Percentiles rank a stretch among this genome's conserved stretches.
Evolutionary conservation across 2,888 invertebrate genomes (phyloP).

Genomic region (Nomada flava): DNA sequence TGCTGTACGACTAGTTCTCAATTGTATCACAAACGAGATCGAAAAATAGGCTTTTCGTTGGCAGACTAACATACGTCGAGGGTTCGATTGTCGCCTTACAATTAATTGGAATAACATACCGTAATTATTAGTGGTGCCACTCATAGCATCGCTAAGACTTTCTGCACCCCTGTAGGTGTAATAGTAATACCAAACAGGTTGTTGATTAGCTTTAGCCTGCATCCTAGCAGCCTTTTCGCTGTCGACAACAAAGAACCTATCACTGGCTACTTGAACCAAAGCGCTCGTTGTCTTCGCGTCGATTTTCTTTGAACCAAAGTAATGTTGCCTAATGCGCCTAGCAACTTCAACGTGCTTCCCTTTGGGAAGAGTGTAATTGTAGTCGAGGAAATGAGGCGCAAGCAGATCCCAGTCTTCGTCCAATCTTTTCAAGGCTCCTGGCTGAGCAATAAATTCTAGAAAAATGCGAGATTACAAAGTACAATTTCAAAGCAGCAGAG

Average conservation of each 20-base stretch:
- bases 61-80: not conserved
- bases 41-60: too few species aligned
- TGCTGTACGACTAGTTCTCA: too few species aligned
- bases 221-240: conserved; percentile 87
- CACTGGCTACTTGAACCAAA: conserved; percentile 87
- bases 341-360: conserved; percentile 84
- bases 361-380: conserved; percentile 86
- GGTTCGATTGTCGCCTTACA: too few species aligned
- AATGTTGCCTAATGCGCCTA: conserved; percentile 86
- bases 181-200: conserved; percentile 88
- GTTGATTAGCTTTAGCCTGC: conserved; percentile 86
- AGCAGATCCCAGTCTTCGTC: conserved; percentile 87
- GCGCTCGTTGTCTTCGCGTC: conserved; percentile 76
- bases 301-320: conserved; percentile 86
- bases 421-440: conserved; percentile 85
- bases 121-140: conserved; percentile 85
- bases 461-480: conserved; percentile 73
- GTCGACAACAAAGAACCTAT: conserved; percentile 87
- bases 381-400: conserved; percentile 88
- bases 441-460: conserved; percentile 82
- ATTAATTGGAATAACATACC: conserved; percentile 83
- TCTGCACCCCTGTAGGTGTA: conserved; percentile 87
- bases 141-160: conserved; percentile 86
- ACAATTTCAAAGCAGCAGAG: not conserved
- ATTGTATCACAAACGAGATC: too few species aligned